Evolutionary conservation across 2,797 vertebrate genomes (phyloP).

Genomic region (Geotria australis): DNA sequence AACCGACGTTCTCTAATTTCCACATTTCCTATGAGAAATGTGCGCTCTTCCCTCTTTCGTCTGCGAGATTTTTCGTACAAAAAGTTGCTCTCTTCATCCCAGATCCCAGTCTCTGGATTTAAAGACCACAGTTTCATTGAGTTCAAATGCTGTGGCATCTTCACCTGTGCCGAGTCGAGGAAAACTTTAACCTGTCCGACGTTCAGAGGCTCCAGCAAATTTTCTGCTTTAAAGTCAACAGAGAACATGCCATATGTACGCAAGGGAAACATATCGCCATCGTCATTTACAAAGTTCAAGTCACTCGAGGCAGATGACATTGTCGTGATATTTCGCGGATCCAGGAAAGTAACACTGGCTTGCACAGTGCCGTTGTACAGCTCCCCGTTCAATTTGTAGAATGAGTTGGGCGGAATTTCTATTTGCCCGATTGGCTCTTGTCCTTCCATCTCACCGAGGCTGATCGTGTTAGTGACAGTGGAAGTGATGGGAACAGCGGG

Average conservation of each 20-base stretch:
- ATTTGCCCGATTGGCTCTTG: slow-evolving; percentile 54
- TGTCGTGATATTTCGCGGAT: slow-evolving; percentile 50
- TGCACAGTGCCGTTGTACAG: slow-evolving; percentile 54
- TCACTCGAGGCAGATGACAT: slow-evolving; percentile 61
- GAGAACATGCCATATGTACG: slow-evolving; percentile 96
- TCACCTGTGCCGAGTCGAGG: slow-evolving; percentile 52
- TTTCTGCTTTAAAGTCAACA: slow-evolving; percentile 52
- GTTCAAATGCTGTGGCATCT: slow-evolving; percentile 49
- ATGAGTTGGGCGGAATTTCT: slow-evolving; percentile 54
- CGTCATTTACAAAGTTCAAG: slow-evolving; percentile 50
- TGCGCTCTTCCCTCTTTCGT: slow-evolving; percentile 56
- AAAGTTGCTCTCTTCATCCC: slow-evolving; percentile 78
- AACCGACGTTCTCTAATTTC: slow-evolving; percentile 77
- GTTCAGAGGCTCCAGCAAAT: slow-evolving; percentile 37
- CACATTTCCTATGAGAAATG: slow-evolving; percentile 88
- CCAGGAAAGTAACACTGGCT: slow-evolving; percentile 72
- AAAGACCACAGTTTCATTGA: slow-evolving; percentile 88
- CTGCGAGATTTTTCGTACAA: slow-evolving; percentile 28
- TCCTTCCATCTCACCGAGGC: slow-evolving; percentile 39
- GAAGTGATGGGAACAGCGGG: slow-evolving; percentile 38
- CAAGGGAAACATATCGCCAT: slow-evolving; percentile 57
- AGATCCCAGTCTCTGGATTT: slow-evolving; percentile 67
- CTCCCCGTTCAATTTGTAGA: slow-evolving; percentile 64
- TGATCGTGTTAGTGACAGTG: slow-evolving; percentile 30
- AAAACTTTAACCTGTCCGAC: slow-evolving; percentile 65